These are phyloP conservation scores for Rhagonycha fulva DNA, from an alignment of 2,888 invertebrate genomes.

Conservation along the genomic window DNA sequence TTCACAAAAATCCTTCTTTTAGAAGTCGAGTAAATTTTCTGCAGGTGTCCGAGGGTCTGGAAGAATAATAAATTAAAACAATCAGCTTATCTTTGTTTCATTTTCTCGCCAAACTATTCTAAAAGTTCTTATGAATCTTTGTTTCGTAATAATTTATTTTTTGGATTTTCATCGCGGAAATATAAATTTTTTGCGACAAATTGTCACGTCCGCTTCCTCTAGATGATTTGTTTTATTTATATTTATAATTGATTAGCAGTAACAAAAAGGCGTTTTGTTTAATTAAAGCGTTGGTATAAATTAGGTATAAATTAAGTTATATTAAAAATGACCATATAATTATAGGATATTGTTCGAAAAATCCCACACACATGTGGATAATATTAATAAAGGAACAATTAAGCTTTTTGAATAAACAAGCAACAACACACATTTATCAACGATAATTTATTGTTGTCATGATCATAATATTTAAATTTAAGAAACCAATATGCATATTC, in stretches of 20 bases:
- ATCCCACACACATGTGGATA: not conserved
- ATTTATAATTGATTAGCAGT: not conserved
- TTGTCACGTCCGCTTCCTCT: not conserved
- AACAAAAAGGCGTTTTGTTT: not conserved
- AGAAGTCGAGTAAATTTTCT: too few species aligned
- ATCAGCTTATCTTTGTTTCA: not conserved
- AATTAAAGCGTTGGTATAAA: not conserved
- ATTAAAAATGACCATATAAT: conserved; percentile 2
- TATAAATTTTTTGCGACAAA: not conserved
- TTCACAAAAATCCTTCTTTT: not conserved
- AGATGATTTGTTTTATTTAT: not conserved
- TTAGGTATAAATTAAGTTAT: not conserved
- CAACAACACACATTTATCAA: not conserved
- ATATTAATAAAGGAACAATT: not conserved
- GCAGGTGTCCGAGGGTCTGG: not conserved
- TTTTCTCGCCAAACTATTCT: not conserved
- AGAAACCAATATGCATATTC: conserved; percentile 14
- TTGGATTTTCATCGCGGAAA: not conserved
- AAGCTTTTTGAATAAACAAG: not conserved
- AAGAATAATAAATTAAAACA: not conserved
- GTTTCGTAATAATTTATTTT: not conserved
- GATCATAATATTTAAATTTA: conserved; percentile 2
- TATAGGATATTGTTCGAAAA: not conserved
- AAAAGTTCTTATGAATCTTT: not conserved
- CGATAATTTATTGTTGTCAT: not conserved